Base-by-base conservation (phyloP, 2,888 invertebrate species). In the Cordylochernes scorpioides region DNA sequence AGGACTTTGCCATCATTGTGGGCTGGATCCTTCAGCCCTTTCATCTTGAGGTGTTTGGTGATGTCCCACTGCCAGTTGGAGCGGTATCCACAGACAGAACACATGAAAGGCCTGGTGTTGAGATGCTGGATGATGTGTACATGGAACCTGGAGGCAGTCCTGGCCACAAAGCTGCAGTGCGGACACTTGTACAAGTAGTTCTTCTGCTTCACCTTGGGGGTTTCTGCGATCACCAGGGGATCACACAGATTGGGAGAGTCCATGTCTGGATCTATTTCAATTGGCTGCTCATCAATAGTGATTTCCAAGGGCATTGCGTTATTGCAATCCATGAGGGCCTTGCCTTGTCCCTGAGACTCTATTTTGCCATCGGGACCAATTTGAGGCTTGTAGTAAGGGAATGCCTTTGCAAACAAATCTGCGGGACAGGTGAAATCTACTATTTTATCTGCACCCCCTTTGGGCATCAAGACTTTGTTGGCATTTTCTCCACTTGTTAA, bases 51-150 rank as follows among this genome's bases (percentile, higher is more conserved):
- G 52, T 91, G 91, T 52, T 88, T 80, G 15, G 80, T 78, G 35
- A 88, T 80, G 55, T 88, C 88, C 77, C 84, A 84, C 39, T 84
- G 67, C 84, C 86, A 88, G 50, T 88, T 88, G 16, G 84, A 84
- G 44, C 78, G 69, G 49, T 84, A 80, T 30, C 75, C 71, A 57
- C 88, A 91, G 10, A 77, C 60, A 2, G 86, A 84, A 56, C 91
- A 91, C 55, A 84, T 78, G 52, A 84, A 91, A 1, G 86, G 86
- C 49, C 82, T 78, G 49, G 36, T 74, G 53, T 82, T 82, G 41
- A 78, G 60, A 54, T 84, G 84, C 2, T 80, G 80, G 8, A 82
- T 80, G 42, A 82, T 78, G 52, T 84, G 84, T 4, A 82, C 80
- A 53, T 82, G 82, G 53, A 84, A 84, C 36, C 82, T 64, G 15